Conservation (phyloP, 2,113 vertebrate genomes). For the Cyphomyrus plagiostoma region DNA sequence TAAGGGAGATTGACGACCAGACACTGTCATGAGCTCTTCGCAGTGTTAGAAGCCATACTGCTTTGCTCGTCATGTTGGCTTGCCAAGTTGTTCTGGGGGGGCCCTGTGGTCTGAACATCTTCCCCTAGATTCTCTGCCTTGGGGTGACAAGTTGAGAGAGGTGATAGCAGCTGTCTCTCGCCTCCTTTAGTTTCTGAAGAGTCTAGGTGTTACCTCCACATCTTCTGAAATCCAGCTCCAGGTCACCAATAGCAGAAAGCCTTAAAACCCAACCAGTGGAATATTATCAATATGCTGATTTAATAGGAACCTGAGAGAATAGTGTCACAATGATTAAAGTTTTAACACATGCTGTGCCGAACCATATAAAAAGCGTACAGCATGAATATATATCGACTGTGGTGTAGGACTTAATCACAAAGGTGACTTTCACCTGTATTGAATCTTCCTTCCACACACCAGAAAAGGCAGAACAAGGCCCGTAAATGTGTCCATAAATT, state of each 20-base stretch:
- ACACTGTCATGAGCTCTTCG: not conserved
- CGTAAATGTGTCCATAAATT: not conserved
- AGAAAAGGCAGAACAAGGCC: not conserved
- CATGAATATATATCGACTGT: not conserved
- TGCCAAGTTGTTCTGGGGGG: not conserved
- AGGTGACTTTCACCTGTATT: not conserved
- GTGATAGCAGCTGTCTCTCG: not conserved
- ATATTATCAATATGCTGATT: not conserved
- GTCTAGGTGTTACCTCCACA: not conserved
- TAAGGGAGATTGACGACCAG: not conserved
- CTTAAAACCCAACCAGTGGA: not conserved
- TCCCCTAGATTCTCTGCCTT: not conserved
- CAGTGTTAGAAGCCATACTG: not conserved
- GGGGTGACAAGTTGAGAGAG: not conserved
- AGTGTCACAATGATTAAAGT: not conserved
- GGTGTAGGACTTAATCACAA: not conserved
- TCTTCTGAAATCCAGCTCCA: not conserved
- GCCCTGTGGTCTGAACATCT: not conserved
- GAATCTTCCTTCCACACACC: not conserved
- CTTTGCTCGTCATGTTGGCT: not conserved
- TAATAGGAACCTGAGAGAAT: not conserved
- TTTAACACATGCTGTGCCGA: not conserved
- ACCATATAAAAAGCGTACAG: not conserved
- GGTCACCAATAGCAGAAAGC: not conserved
- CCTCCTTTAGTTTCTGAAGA: not conserved